Evolutionary conservation across 2,113 vertebrate genomes (phyloP), one percentile per base, ranked within the genome.

Genomic region (Forbesichthys agassizii): DNA sequence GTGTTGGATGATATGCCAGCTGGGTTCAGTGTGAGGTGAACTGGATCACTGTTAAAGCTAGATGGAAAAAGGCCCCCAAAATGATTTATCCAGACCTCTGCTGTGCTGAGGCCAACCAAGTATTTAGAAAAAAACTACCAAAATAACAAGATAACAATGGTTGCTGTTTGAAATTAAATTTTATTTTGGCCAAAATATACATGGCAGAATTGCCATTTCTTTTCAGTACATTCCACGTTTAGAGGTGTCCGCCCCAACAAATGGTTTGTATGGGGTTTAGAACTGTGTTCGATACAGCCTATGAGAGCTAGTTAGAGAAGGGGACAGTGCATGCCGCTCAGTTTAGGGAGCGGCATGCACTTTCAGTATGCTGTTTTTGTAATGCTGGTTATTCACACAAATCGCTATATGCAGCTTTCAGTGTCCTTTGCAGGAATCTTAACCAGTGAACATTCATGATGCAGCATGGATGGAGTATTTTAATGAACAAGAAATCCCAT

Each of bases 1-100:
- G 69, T 71, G 47, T 68, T 84, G 77, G 78, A 70, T 56, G 11
- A 46, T 46, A 52, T 18, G 53, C 16, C 18, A 20, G 20, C 11
- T 57, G 55, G 13, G 52, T 54, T 14, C 36, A 42, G 36, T 54
- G 52, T 54, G 52, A 54, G 52, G 13, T 54, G 36, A 13, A 56
- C 12, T 33, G 58, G 20, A 49, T 9, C 51, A 16, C 3, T 8
- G 16, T 5, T 75, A 47, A 5, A 57, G 48, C 4, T 71, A 18
- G 11, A 47, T 68, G 57, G 27, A 27, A 47, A 7, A 16, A 69
- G 7, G 36, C 48, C n/a, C 9, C 56, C 67, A 55, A 1, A 52
- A 66, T 51, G 9, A 64, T 46, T 68, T 69, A 49, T 72, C 57
- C 52, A 65, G 6, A 14, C 62, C 47, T 60, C 54, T 18, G 54